These are phyloP conservation scores for Lepidocyrtoides sp. DNA, from an alignment of 2,888 invertebrate genomes.

Conservation along the genomic window DNA sequence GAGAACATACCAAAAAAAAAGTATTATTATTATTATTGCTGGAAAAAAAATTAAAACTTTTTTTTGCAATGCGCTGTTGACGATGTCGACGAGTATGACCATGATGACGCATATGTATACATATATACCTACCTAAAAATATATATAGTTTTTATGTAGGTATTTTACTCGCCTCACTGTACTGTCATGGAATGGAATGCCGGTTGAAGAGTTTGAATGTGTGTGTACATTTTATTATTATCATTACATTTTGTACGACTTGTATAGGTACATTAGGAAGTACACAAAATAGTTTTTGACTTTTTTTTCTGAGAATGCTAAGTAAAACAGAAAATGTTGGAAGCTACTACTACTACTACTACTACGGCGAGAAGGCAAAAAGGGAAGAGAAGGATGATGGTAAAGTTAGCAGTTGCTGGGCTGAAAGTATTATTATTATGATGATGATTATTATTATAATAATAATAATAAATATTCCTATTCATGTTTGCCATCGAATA, in stretches of 20 bases:
- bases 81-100: conserved; percentile 23
- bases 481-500: conserved; percentile 22
- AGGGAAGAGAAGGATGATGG: conserved; percentile 1
- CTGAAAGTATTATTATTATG: conserved; percentile 70
- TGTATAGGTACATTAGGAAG: conserved; percentile 31
- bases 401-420: conserved; percentile 61
- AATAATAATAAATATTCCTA: conserved; percentile 61
- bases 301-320: neutral
- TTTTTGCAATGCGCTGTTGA: conserved; percentile 67
- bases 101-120: neutral
- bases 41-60: conserved; percentile 74
- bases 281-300: conserved; percentile 33
- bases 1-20: conserved; percentile 59
- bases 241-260: neutral
- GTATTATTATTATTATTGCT: conserved; percentile 70
- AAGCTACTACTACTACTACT: too few species aligned
- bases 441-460: conserved; percentile 72
- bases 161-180: too few species aligned
- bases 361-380: too few species aligned
- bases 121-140: too few species aligned
- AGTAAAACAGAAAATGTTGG: neutral
- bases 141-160: too few species aligned
- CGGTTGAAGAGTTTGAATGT: neutral
- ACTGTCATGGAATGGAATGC: conserved; percentile 48
- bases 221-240: conserved; percentile 5